Base-by-base conservation (phyloP, 2,888 invertebrate genomes). In the Pseudococcus viburni region DNA sequence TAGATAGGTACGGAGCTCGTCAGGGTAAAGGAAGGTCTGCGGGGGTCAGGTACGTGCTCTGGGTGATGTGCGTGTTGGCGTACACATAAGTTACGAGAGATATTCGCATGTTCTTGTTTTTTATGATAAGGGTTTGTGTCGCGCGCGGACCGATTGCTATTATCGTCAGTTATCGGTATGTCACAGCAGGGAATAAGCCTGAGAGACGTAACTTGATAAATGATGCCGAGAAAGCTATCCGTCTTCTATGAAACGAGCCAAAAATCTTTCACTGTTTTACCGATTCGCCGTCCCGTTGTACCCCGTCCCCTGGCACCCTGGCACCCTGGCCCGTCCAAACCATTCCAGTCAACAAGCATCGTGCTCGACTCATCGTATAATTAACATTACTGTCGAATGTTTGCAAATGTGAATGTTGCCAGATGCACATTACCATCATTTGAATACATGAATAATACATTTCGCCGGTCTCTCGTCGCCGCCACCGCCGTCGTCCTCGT, bases 201-300 rank as follows among this genome's bases (percentile, higher is more conserved):
- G 42, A 42, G 80, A 80, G 80, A 80, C 80, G 80, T 80, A 85
- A 85, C 85, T 85, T 85, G 85, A 85, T 85, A 85, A 85, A 85
- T 85, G 85, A 85, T n/a, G 85, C n/a, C 55, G 59, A 85, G 85
- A 85, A 85, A 85, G 59, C 85, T 26, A 85, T 85, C 59, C 85
- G 85, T 85, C 85, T 85, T 85, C 15, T 85, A 59, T 59, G 85
- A 39, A 55, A 51, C 33, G 33, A 84, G 80, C 80, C 80, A 80
- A 80, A 80, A 80, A 80, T 80, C 80, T 80, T 80, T 33, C 26
- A 33, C 80, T 42, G 80, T 80, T 80, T 80, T 17, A 42, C 42
- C 80, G 46, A 80, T 80, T 80, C 46, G 42, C 39, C n/a, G 11
- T 73, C 68, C 22, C 64, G 64, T 11, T 26, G 68, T 8, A 1